Evolutionary conservation across 2,888 invertebrate genomes (phyloP), one percentile per base, ranked within the genome.

Genomic region (Eupithecia tripunctaria): DNA sequence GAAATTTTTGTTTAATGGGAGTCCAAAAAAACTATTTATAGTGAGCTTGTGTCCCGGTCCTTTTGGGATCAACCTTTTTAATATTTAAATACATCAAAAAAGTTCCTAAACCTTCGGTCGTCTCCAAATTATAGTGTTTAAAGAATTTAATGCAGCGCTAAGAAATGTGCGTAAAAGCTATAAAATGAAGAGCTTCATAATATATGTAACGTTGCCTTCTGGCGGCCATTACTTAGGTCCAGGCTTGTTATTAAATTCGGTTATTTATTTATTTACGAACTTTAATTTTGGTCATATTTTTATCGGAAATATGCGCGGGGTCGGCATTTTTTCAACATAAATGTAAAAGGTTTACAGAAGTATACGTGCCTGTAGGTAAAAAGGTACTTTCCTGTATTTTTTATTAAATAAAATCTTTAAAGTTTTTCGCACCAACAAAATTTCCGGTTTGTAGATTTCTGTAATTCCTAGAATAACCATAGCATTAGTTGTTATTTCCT

Each of bases 261-360:
- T 87, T 93, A 93, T 93, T 93, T 93, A 92, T 92, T 93, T 93
- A 94, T 94, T 93, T 93, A 92, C 89, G 90, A 87, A 85, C 86
- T 83, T 86, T 88, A 87, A 88, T 87, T 89, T 86, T 87, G 82
- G 82, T 81, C 82, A 84, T 79, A 81, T 78, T 74, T 66, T 67
- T 72, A 72, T 73, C 47, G 29, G 60, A 62, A 27, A 29, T n/a
- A 60, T 32, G 38, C 60, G 68, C 60, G 68, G 5, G 18, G 15
- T 32, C 14, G 21, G 32, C 12, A 63, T 64, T 63, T 29, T n/a
- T 60, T 18, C 60, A 18, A 29, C 27, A 18, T 18, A 8, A 29
- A 8, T 25, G 12, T 25, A 25, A 56, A 56, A 56, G 4, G 12
- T 1, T 14, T 25, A 12, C 56, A 25, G 56, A 56, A 25, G 25